Evolutionary conservation across 1,140 invertebrate genomes (phyloP), one percentile per base, ranked within the genome.

Genomic region (Zaprionus davidi): DNA sequence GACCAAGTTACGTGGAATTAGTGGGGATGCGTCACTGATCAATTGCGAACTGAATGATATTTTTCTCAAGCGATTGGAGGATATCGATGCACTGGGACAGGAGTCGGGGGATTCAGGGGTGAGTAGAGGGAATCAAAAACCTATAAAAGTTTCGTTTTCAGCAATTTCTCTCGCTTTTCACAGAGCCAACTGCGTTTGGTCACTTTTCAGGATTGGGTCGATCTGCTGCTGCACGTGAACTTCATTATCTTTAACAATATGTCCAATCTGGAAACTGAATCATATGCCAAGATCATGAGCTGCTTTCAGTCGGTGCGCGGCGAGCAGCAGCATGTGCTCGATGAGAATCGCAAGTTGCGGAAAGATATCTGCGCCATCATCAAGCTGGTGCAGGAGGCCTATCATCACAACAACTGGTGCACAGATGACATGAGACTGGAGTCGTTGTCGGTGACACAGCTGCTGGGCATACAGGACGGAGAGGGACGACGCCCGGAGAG

Each of bases 161-260:
- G 36, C 4, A n/a, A 4, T 62, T 55, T 31, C 13, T 12, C 17
- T 38, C 34, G 11, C 49, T 28, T 36, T 51, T 59, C 38, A 11
- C 44, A 81, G 79, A 28, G 24, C 12, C 71, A 49, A 22, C 20
- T 92, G 3, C 91, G 91, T 7, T 49, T 91, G 34, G 63, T 75
- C 0, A 92, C 91, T 1, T 91, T 68, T 34, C 83, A 92, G 22
- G 91, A 92, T 62, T 92, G 91, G 91, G 83, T 92, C 15, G 81
- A 91, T 38, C 59, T 86, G 7, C 57, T 92, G 34, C 65, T 91
- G 3, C 69, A 83, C 17, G 71, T 90, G 0, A 92, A 91, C 60
- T 69, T 64, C 20, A 36, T 73, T 0, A 60, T 90, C 3, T 68
- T 92, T 28, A 62, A 57, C 31, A 87, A 92, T 55, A 78, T 91